A percentile compares a stretch with the other conserved stretches of the same genome.
phyloP scores from a whole-genome alignment of 2,888 invertebrate genomes.

The Acheta domesticus region DNA sequence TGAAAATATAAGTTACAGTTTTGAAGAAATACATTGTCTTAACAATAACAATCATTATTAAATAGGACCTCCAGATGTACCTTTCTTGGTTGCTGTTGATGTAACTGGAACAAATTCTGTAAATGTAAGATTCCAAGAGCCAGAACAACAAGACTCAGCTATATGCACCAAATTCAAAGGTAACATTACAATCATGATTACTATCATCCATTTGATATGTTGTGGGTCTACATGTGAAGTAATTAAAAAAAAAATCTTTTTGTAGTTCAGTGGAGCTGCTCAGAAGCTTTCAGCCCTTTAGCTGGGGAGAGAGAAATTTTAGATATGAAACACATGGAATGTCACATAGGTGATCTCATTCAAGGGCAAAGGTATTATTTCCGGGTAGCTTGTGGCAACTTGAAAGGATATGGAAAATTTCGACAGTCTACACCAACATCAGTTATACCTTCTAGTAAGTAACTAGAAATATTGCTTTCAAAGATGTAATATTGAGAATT shows the following conservation, averaged over 20 bases:
- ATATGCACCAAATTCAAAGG: constrained; percentile 90
- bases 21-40: neutral
- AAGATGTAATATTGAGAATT: neutral
- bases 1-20: neutral
- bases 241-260: constrained; percentile 28
- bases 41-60: neutral
- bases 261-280: constrained; percentile 90
- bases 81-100: constrained; percentile 74
- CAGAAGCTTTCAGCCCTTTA: constrained; percentile 76
- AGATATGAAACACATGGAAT: constrained; percentile 60
- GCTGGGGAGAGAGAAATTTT: constrained; percentile 75
- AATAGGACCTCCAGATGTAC: constrained; percentile 70
- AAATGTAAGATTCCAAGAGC: constrained; percentile 64
- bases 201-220: constrained; percentile 24
- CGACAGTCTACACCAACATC: constrained; percentile 74
- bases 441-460: constrained; percentile 87
- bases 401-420: constrained; percentile 83
- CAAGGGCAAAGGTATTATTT: constrained; percentile 86
- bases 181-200: constrained; percentile 45
- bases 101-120: constrained; percentile 63
- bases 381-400: constrained; percentile 86
- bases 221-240: neutral
- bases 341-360: constrained; percentile 68
- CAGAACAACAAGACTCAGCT: constrained; percentile 67
- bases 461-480: neutral